These are phyloP conservation scores for Sycophaga agraensis DNA, from an alignment of 1,140 invertebrate species.

Conservation along the genomic window DNA sequence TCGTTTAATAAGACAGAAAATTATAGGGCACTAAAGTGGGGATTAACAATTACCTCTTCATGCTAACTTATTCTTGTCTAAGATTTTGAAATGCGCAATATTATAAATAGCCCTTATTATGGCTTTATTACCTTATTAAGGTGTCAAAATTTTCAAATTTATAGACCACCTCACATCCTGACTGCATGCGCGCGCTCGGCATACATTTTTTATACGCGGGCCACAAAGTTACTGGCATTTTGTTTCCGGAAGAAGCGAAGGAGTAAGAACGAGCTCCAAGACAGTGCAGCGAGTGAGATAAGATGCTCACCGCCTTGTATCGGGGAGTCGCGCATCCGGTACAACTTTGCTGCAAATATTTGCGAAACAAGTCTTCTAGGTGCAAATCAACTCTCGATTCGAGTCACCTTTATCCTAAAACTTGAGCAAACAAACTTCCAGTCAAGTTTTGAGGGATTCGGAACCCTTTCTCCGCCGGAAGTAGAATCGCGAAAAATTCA, in stretches of 20 bases:
- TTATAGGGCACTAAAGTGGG: too few relatives aligned
- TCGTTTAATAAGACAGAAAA: too few relatives aligned
- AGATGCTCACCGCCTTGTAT: too few relatives aligned
- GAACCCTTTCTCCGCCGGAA: too few relatives aligned
- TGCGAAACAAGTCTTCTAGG: constrained; percentile 12
- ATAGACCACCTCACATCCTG: not conserved
- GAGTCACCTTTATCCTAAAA: not conserved
- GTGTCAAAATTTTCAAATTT: constrained; percentile 3
- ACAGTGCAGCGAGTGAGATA: too few relatives aligned
- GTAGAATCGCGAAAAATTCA: too few relatives aligned
- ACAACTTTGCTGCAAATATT: constrained; percentile 17
- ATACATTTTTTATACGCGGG: not conserved
- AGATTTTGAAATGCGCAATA: not conserved
- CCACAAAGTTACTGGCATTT: not conserved
- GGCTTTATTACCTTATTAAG: constrained; percentile 6
- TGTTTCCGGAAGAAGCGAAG: constrained; percentile 3
- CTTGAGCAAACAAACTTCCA: not conserved
- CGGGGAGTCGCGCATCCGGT: too few relatives aligned
- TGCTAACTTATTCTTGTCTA: not conserved
- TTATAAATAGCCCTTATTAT: constrained; percentile 8
- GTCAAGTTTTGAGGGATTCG: too few relatives aligned
- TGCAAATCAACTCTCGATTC: constrained; percentile 13
- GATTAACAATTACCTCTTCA: too few relatives aligned
- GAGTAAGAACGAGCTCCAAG: too few relatives aligned
- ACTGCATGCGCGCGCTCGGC: not conserved